Evolutionary conservation across 2,888 invertebrate genomes (phyloP).

Genomic region (Luperina testacea): DNA sequence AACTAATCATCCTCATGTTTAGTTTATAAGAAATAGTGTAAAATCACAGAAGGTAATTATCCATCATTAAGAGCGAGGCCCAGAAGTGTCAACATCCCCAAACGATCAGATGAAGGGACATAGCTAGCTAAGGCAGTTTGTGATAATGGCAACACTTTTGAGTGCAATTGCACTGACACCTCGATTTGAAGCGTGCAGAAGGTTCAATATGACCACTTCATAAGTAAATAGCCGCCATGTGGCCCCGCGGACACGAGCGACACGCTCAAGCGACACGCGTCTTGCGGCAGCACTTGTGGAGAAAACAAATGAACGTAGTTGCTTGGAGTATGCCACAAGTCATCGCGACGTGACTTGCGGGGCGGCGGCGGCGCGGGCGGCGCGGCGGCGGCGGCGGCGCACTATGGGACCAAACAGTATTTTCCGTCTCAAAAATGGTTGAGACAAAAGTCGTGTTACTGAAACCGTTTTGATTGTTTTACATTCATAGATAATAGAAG

Average conservation of each 20-base stretch:
- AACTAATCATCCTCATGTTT: background rate
- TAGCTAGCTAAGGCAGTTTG: background rate
- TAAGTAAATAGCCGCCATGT: background rate
- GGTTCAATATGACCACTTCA: slow-evolving; percentile 5
- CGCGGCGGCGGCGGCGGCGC: background rate
- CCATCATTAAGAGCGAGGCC: background rate
- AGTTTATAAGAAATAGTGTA: background rate
- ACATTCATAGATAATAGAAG: no score
- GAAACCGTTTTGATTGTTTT: no score
- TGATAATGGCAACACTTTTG: background rate
- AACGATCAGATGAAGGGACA: slow-evolving; percentile 3
- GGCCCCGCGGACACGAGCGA: no score
- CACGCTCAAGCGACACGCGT: no score
- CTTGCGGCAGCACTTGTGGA: no score
- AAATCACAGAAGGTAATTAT: background rate
- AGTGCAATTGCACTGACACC: slow-evolving; percentile 3
- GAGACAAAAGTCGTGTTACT: no score
- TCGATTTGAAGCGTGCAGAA: background rate
- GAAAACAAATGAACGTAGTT: background rate
- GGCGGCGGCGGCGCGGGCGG: background rate
- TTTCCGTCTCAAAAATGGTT: no score
- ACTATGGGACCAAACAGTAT: no score
- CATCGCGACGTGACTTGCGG: background rate
- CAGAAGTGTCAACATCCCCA: background rate
- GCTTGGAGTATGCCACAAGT: background rate